Conservation (phyloP, 1,140 invertebrate species). For the Aporrectodea caliginosa region DNA sequence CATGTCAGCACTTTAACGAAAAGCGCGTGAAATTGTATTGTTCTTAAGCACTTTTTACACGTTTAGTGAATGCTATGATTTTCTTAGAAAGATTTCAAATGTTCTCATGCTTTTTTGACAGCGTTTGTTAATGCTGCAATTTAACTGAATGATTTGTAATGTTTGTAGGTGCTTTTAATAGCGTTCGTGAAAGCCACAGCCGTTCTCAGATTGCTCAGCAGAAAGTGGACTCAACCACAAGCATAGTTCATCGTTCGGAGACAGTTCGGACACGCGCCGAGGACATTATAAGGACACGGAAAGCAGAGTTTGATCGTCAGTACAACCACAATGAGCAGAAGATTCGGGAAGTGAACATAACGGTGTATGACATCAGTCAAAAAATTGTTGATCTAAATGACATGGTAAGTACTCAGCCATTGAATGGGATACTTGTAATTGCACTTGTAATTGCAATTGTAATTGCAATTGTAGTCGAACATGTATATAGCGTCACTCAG, state of each 20-base stretch:
- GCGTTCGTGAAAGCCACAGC: conserved; percentile 75
- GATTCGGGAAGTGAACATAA: conserved; percentile 3
- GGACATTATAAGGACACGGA: conserved; percentile 67
- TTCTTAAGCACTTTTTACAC: too few species aligned
- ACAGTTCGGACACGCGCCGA: conserved; percentile 72
- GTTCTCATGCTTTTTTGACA: too few species aligned
- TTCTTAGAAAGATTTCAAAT: too few species aligned
- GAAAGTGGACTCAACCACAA: conserved; percentile 57
- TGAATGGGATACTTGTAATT: too few species aligned
- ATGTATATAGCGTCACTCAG: too few species aligned
- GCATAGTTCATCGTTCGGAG: conserved; percentile 70
- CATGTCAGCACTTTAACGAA: too few species aligned
- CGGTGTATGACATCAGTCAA: background rate
- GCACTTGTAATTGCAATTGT: too few species aligned
- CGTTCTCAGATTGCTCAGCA: conserved; percentile 67
- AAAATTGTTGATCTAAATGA: background rate
- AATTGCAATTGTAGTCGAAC: too few species aligned
- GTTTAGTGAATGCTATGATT: too few species aligned
- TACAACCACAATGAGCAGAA: background rate
- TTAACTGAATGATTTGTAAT: too few species aligned
- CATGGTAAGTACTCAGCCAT: background rate
- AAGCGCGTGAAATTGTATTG: too few species aligned
- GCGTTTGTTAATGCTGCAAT: too few species aligned
- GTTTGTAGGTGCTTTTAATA: conserved; percentile 82
- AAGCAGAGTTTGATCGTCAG: conserved; percentile 1